These are phyloP conservation scores for Mungos mungo DNA, from an alignment of 2,113 vertebrate genomes.

Conservation along the genomic window DNA sequence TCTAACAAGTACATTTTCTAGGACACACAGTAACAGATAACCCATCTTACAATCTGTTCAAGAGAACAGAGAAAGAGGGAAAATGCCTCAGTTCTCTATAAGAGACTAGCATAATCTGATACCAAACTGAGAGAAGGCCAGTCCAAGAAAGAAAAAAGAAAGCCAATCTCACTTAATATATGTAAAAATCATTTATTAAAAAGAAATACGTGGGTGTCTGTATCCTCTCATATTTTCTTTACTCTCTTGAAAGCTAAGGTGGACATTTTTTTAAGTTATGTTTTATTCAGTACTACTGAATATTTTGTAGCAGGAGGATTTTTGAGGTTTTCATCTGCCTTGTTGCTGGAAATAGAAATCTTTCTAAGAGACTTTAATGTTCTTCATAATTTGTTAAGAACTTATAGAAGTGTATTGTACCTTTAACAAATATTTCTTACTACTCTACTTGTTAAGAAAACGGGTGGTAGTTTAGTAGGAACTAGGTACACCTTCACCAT, in stretches of 20 bases:
- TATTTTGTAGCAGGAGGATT: neutral
- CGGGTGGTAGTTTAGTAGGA: neutral
- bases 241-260: neutral
- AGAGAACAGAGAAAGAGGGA: neutral
- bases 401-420: neutral
- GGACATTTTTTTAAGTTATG: neutral
- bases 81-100: neutral
- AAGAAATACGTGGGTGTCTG: neutral
- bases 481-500: neutral
- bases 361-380: neutral
- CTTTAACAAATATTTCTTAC: slow-evolving; percentile 3
- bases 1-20: neutral
- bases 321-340: neutral
- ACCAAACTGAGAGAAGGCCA: neutral
- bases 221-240: neutral
- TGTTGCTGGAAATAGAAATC: neutral
- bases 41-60: neutral
- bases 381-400: neutral
- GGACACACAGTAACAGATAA: neutral
- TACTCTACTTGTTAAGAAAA: neutral
- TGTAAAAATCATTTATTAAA: neutral
- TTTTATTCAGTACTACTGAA: neutral
- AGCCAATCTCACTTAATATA: neutral
- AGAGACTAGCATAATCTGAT: neutral
- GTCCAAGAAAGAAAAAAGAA: neutral